A percentile compares a stretch with the other conserved stretches of the same genome.
Evolutionary conservation across 2,113 vertebrate genomes (phyloP).

Genomic region (Cyprinus carpio): DNA sequence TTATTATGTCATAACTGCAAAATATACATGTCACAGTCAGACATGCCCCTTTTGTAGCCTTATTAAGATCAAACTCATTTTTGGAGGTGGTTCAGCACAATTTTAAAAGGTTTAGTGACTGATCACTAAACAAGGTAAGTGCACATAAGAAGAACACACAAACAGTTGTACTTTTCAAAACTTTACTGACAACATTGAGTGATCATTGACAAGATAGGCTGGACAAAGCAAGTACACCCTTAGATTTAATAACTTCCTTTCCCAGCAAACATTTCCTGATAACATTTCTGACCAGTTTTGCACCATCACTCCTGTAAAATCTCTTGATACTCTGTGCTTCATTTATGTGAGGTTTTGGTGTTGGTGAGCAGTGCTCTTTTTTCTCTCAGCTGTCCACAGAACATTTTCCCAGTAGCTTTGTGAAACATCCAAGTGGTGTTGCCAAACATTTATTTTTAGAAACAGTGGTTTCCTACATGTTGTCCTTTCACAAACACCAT

Average conservation of each 20-base stretch:
- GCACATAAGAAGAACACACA: not conserved
- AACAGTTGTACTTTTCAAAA: not conserved
- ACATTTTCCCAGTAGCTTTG: not conserved
- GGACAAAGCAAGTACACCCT: not conserved
- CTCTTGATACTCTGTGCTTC: not conserved
- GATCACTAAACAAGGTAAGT: not conserved
- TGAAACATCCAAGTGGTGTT: not conserved
- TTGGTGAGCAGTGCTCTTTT: not conserved
- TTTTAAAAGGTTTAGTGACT: not conserved
- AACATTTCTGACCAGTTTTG: not conserved
- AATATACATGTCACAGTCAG: no score
- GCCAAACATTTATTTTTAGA: no score
- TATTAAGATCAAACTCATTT: no score
- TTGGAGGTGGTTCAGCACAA: not conserved
- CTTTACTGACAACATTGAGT: not conserved
- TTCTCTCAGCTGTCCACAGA: not conserved
- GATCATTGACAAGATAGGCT: not conserved
- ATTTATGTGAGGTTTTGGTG: not conserved
- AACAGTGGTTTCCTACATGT: not conserved
- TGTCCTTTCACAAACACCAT: not conserved
- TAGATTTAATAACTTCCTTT: not conserved
- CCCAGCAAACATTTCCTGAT: not conserved
- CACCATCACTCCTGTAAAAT: not conserved
- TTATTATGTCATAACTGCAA: not conserved
- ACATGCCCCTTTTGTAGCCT: not conserved